Percentiles rank a stretch among this genome's conserved stretches.
Conservation (phyloP, 2,797 vertebrate genomes). For the Allenopithecus nigroviridis region DNA sequence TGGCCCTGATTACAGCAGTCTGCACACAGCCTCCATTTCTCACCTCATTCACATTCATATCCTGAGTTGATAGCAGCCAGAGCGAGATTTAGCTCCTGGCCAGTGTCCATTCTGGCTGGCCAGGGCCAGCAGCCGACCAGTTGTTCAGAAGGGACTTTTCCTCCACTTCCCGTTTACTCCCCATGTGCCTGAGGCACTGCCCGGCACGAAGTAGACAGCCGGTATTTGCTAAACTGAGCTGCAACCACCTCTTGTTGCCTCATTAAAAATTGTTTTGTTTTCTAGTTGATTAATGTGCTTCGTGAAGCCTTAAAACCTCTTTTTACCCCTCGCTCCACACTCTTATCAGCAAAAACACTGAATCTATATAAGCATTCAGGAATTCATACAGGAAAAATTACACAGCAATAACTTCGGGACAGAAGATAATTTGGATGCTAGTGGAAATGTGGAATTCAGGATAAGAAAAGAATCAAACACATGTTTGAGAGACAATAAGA, state of each 20-base stretch:
- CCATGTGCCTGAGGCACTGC: too few relatives aligned
- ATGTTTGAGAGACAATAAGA: neutral
- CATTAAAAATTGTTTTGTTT: neutral
- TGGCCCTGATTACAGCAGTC: too few relatives aligned
- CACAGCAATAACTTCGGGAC: neutral
- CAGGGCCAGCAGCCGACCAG: neutral
- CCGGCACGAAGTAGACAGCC: neutral
- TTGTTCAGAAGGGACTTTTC: rapidly evolving
- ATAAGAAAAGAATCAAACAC: neutral
- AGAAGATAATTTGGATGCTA: neutral
- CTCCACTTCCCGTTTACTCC: rapidly evolving
- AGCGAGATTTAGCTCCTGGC: neutral
- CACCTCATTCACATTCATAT: neutral
- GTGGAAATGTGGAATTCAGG: neutral
- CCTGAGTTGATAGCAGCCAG: neutral
- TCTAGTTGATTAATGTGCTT: constrained; percentile 5
- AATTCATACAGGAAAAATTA: neutral
- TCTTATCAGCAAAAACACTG: neutral
- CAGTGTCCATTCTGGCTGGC: neutral
- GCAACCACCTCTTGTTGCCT: neutral
- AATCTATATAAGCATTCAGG: neutral
- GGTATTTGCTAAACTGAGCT: neutral
- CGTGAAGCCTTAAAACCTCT: constrained; percentile 1
- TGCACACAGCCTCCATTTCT: neutral
- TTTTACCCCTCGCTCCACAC: neutral